phyloP scores from a whole-genome alignment of 2,797 vertebrate genomes.

The Hemitrygon akajei region DNA sequence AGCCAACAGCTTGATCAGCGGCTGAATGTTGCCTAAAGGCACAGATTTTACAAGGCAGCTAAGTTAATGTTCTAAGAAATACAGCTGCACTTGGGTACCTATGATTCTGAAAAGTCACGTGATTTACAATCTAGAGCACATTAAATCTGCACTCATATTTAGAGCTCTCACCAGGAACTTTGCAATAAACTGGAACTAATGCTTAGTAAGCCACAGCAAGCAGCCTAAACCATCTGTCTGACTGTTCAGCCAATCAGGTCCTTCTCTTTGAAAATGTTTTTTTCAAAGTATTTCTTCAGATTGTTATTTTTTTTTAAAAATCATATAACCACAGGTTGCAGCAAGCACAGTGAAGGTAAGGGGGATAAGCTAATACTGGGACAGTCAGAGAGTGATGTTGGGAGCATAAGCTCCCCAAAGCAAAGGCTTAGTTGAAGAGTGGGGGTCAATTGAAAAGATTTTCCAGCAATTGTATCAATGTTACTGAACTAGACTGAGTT shows the following conservation, averaged over 20 bases:
- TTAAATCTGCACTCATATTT: not conserved
- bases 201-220: not conserved
- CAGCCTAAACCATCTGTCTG: not conserved
- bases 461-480: too few species aligned
- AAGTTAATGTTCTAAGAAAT: not conserved
- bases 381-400: too few species aligned
- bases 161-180: not conserved
- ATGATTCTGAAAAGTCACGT: constrained; percentile 13
- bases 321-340: not conserved
- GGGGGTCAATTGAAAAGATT: too few species aligned
- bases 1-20: not conserved
- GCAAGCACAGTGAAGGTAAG: not conserved
- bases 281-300: not conserved
- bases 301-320: not conserved
- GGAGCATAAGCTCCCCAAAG: too few species aligned
- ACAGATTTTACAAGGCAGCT: not conserved
- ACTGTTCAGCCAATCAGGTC: not conserved
- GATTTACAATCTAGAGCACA: not conserved
- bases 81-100: not conserved
- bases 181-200: not conserved
- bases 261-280: not conserved
- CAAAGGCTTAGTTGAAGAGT: too few species aligned
- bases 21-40: not conserved
- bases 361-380: not conserved
- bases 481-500: too few species aligned